Evolutionary conservation across 1,140 invertebrate genomes (phyloP), one percentile per base, ranked within the genome.

Genomic region (Drosophila insularis): DNA sequence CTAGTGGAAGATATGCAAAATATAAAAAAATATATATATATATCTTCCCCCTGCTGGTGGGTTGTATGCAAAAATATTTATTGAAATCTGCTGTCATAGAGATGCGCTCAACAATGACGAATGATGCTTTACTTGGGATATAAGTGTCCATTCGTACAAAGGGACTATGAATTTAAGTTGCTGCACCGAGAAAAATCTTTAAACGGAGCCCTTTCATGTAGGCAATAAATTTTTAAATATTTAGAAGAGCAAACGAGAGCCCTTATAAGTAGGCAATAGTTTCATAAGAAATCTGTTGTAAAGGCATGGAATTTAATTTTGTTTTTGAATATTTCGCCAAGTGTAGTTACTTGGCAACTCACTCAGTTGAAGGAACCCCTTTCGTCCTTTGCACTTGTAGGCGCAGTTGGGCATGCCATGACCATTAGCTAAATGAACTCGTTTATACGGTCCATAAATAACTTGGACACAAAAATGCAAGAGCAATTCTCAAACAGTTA

Each of bases 391-490:
- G 14, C 71, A 50, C 78, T 87, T 71, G 84, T 63, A 74, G 71
- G 84, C 84, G 79, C 79, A 89, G 70, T 89, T 89, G 84, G 84
- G 84, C 84, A 80, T 87, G 68, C 54, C 17, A 50, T 50, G 71
- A 64, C 82, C 82, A 87, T 87, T 87, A 87, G 82, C 82, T 82
- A 87, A 87, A 87, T 87, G 84, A 87, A 87, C 82, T 87, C 82
- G 84, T 89, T 87, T 86, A 87, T 80, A 76, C 77, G 79, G 65
- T 62, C 80, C 84, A 82, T 89, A 87, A 82, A 82, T 87, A 87
- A 87, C 84, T 50, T 82, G 71, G 71, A 71, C 70, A 54, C 43
- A 50, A 50, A 81, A 89, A 82, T 87, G 84, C 84, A 87, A 89
- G 82, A 77, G 74, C 74, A 77, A 77, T 71, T 39, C 67, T 64